Conservation (phyloP, 1,140 invertebrate genomes). For the Pinna nobilis region DNA sequence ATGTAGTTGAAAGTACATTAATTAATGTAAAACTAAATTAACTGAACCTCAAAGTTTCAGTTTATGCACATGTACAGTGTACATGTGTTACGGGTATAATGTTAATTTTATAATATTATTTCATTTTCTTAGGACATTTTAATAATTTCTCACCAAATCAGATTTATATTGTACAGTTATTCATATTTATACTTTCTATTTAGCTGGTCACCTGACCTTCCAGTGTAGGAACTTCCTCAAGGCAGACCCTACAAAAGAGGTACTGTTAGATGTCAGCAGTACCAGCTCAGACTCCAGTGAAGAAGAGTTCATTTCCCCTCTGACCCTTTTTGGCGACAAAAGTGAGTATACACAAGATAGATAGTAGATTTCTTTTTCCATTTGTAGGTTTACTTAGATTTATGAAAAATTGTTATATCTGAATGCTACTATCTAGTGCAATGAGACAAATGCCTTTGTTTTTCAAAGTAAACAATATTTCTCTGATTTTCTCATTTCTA, state of each 20-base stretch:
- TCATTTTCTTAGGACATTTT: neutral
- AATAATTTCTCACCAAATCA: too few species aligned
- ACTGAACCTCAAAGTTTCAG: too few species aligned
- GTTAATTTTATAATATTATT: neutral
- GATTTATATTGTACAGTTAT: neutral
- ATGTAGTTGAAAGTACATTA: too few species aligned
- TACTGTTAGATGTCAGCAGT: constrained; percentile 95
- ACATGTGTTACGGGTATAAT: neutral
- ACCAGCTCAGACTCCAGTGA: constrained; percentile 91
- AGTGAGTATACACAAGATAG: neutral
- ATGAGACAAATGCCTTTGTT: too few species aligned
- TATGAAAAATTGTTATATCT: too few species aligned
- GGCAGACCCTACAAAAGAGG: constrained; percentile 86
- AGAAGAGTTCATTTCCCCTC: constrained; percentile 78
- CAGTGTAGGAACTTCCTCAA: constrained; percentile 98
- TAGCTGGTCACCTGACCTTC: constrained; percentile 93
- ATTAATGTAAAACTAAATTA: too few species aligned
- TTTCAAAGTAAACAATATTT: too few species aligned
- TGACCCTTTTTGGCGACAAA: constrained; percentile 52
- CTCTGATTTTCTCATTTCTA: too few species aligned
- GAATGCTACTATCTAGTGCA: too few species aligned
- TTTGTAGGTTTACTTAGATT: too few species aligned
- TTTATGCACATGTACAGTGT: too few species aligned
- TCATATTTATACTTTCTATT: constrained; percentile 3
- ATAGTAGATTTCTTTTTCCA: too few species aligned